A percentile compares a stretch with the other conserved stretches of the same genome.
Conservation (phyloP, 2,113 vertebrate species). For the Castor canadensis region DNA sequence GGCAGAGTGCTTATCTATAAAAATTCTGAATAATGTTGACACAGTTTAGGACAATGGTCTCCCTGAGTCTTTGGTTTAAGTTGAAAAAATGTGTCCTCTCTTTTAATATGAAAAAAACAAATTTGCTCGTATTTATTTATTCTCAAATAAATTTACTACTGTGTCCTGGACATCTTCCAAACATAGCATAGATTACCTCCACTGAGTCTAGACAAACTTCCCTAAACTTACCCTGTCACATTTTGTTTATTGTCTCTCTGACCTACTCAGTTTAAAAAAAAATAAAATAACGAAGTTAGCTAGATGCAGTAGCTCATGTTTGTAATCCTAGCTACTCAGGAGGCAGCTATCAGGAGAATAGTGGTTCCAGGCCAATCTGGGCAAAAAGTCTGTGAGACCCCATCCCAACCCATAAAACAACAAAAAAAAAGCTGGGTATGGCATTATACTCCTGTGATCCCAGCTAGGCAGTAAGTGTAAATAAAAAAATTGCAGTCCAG, state of each 20-base stretch:
- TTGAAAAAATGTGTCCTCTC: background rate
- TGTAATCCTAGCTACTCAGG: too few relatives aligned
- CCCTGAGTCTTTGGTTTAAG: background rate
- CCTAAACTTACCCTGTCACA: background rate
- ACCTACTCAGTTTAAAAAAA: too few relatives aligned
- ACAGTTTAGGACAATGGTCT: background rate
- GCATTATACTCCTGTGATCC: too few relatives aligned
- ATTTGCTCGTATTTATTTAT: background rate
- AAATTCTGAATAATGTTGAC: background rate
- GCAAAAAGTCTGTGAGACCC: too few relatives aligned
- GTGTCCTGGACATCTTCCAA: background rate
- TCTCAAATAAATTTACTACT: background rate
- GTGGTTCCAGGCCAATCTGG: too few relatives aligned
- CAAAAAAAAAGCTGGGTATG: too few relatives aligned
- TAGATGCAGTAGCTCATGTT: too few relatives aligned
- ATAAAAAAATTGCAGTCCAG: too few relatives aligned
- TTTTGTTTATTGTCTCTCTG: background rate
- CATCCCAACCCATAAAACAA: too few relatives aligned
- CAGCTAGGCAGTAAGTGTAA: too few relatives aligned
- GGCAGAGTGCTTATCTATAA: background rate
- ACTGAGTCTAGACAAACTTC: background rate
- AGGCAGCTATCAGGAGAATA: too few relatives aligned
- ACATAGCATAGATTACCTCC: background rate
- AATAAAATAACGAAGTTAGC: too few relatives aligned
- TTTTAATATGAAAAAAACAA: background rate